Percentiles rank a stretch among this genome's conserved stretches.
Conservation (phyloP, 2,888 invertebrate genomes). For the Eurytoma californica region DNA sequence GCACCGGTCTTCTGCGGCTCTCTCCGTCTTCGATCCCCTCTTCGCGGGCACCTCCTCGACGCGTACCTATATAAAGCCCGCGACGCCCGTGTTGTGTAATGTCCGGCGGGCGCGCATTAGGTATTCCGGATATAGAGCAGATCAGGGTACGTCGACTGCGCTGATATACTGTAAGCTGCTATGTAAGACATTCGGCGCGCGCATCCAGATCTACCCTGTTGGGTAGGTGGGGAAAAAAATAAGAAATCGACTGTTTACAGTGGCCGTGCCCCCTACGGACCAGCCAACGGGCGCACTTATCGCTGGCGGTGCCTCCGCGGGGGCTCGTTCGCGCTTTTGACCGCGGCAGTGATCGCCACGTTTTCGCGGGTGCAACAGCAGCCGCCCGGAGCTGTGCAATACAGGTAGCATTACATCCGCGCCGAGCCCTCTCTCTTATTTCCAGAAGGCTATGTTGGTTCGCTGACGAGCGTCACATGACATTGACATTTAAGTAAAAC, state of each 20-base stretch:
- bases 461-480: conserved; percentile 54
- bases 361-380: conserved; percentile 16
- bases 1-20: conserved; percentile 47
- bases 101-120: conserved; percentile 43
- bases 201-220: no score
- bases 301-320: no score
- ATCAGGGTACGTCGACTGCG: background rate
- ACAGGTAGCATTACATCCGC: no score
- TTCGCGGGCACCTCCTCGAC: background rate
- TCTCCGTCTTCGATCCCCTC: background rate
- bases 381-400: background rate
- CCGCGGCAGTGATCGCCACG: conserved; percentile 9
- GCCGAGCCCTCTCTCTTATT: background rate
- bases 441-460: conserved; percentile 15
- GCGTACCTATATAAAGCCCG: conserved; percentile 55
- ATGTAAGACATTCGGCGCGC: no score
- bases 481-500: conserved; percentile 54
- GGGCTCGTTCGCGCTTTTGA: background rate
- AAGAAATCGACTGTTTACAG: no score
- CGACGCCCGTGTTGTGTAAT: conserved; percentile 63
- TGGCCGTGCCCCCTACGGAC: no score
- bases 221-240: no score
- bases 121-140: conserved; percentile 55
- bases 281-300: no score
- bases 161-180: background rate